These are phyloP conservation scores for Acropora tenuis DNA, from an alignment of 64 coral and sea anemone genomes.

Conservation along the genomic window DNA sequence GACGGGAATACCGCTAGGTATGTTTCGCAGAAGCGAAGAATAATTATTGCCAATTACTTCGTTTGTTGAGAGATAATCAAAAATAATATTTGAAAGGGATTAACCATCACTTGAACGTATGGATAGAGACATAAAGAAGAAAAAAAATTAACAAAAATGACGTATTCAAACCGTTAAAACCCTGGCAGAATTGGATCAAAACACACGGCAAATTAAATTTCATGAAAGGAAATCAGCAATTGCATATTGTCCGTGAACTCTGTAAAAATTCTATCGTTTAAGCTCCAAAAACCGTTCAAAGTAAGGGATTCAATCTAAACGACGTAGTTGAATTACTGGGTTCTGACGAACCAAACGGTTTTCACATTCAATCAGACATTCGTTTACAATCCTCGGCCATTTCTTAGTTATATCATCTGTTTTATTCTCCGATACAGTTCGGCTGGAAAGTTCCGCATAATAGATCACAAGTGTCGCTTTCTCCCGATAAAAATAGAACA, in stretches of 20 bases:
- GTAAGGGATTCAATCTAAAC: not conserved
- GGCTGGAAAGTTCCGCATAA: slow-evolving; percentile 1
- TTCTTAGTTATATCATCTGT: not conserved
- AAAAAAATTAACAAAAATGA: no score
- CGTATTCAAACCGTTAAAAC: no score
- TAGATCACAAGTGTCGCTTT: not conserved
- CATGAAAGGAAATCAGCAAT: not conserved
- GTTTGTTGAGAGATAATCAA: not conserved
- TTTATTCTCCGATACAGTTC: not conserved
- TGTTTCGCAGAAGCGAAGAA: not conserved
- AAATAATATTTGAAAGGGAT: not conserved
- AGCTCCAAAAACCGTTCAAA: not conserved
- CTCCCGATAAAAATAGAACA: slow-evolving; percentile 25
- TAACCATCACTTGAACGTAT: not conserved
- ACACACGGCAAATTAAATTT: not conserved
- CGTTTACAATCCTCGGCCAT: not conserved
- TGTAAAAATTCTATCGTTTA: not conserved
- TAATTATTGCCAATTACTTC: not conserved
- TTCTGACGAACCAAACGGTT: not conserved
- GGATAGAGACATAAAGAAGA: not conserved
- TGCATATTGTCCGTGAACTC: slow-evolving; percentile 4
- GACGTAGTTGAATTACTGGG: not conserved
- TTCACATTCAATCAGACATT: not conserved
- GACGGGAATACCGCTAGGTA: no score
- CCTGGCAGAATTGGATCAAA: not conserved